A percentile compares a stretch with the other conserved stretches of the same genome.
These are phyloP conservation scores for Drosophila atroscutellata DNA, from an alignment of 2,888 invertebrate genomes.

Conservation along the genomic window DNA sequence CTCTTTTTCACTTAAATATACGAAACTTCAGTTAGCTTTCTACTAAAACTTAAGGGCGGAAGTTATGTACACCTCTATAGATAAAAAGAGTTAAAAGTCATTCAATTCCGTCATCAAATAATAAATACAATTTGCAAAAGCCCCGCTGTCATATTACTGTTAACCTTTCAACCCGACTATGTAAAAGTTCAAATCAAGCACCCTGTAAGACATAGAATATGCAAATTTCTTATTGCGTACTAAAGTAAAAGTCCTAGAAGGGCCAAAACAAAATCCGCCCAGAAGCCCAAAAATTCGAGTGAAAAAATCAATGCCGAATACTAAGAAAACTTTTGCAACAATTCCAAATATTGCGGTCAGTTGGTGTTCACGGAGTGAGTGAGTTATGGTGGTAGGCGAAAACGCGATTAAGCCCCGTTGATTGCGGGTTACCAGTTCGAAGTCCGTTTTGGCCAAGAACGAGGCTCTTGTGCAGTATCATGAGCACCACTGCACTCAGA, in stretches of 20 bases:
- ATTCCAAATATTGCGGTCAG: slow-evolving; percentile 55
- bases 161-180: slow-evolving; percentile 21
- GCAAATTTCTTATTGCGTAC: slow-evolving; percentile 64
- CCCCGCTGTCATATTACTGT: not conserved
- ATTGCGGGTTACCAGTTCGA: slow-evolving; percentile 66
- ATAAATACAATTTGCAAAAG: not conserved
- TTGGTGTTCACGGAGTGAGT: slow-evolving; percentile 11
- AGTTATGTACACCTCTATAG: not conserved
- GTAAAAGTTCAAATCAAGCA: slow-evolving; percentile 23
- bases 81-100: not conserved
- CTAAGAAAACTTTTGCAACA: slow-evolving; percentile 42
- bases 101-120: not conserved
- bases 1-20: not conserved
- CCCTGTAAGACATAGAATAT: slow-evolving; percentile 51
- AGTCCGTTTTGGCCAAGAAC: slow-evolving; percentile 44
- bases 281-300: slow-evolving; percentile 22
- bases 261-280: slow-evolving; percentile 32
- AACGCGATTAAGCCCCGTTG: slow-evolving; percentile 65
- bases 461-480: slow-evolving; percentile 32
- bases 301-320: slow-evolving; percentile 65
- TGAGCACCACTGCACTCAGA: slow-evolving; percentile 7
- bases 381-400: slow-evolving; percentile 22
- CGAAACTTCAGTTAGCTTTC: not conserved
- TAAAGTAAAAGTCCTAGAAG: slow-evolving; percentile 53
- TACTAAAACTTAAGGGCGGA: not conserved